Evolutionary conservation across 2,888 invertebrate species (phyloP).

Genomic region (Dastarcus helophoroides): DNA sequence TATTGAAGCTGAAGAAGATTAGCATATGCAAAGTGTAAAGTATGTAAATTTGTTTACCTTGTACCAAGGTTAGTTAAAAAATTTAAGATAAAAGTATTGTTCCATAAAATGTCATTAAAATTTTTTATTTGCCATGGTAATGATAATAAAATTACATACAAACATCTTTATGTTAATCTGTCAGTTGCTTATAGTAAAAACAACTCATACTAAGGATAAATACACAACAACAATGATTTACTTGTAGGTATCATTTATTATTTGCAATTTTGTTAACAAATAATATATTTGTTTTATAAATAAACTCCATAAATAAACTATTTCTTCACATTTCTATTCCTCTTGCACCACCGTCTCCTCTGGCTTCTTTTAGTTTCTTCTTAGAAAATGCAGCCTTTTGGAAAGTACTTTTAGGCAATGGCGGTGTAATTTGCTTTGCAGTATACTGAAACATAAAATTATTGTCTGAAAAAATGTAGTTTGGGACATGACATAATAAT

Average conservation of each 20-base stretch:
- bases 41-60: not conserved
- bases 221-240: too few relatives aligned
- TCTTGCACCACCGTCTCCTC: too few relatives aligned
- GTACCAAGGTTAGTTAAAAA: not conserved
- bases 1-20: conserved; percentile 1
- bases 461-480: conserved; percentile 3
- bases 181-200: too few relatives aligned
- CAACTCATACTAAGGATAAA: too few relatives aligned
- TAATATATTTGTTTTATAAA: not conserved
- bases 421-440: conserved; percentile 41
- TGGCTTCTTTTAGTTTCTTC: too few relatives aligned
- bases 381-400: too few relatives aligned
- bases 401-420: conserved; percentile 18
- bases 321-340: not conserved
- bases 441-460: conserved; percentile 32
- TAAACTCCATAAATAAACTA: not conserved
- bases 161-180: too few relatives aligned
- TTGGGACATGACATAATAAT: too few relatives aligned
- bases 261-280: not conserved
- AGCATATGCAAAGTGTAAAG: not conserved
- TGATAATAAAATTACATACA: too few relatives aligned
- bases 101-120: too few relatives aligned
- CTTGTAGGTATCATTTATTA: conserved; percentile 1
- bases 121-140: too few relatives aligned
- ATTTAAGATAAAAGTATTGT: not conserved